Evolutionary conservation across 2,797 vertebrate genomes (phyloP).

Genomic region (Enteromius mattozi): DNA sequence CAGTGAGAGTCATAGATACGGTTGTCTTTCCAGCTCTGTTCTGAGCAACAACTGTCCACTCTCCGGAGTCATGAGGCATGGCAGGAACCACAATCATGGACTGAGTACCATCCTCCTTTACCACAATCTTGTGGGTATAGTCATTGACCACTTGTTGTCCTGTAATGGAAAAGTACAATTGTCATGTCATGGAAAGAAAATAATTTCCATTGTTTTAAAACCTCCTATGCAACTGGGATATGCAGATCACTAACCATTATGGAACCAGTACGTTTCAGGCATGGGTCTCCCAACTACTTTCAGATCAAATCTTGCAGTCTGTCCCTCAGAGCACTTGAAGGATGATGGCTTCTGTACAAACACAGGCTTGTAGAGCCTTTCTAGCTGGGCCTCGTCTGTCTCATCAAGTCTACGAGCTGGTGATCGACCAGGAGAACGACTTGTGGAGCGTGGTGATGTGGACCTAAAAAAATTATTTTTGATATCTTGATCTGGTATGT

Average conservation of each 20-base stretch:
- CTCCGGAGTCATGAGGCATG: slow-evolving; percentile 91
- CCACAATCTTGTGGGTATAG: slow-evolving; percentile 96
- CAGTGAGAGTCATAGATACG: slow-evolving; percentile 87
- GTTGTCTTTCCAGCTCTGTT: slow-evolving; percentile 95
- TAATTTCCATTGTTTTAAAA: not conserved
- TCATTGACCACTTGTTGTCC: slow-evolving; percentile 95
- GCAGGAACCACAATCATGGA: slow-evolving; percentile 95
- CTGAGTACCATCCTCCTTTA: slow-evolving; percentile 97
- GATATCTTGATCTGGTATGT: not conserved
- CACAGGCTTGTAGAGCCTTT: slow-evolving; percentile 96
- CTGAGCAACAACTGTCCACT: slow-evolving; percentile 97
- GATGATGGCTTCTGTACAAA: slow-evolving; percentile 96
- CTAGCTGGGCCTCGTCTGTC: slow-evolving; percentile 91
- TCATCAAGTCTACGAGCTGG: slow-evolving; percentile 93
- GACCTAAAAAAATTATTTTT: slow-evolving; percentile 73
- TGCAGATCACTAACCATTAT: slow-evolving; percentile 83
- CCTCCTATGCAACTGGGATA: not conserved
- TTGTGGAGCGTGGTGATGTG: slow-evolving; percentile 91
- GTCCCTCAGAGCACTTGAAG: slow-evolving; percentile 92
- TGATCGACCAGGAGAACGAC: slow-evolving; percentile 88
- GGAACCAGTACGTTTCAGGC: slow-evolving; percentile 98
- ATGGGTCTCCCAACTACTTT: slow-evolving; percentile 98
- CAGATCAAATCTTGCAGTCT: slow-evolving; percentile 96
- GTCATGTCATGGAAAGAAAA: not conserved
- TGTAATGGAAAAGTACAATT: slow-evolving; percentile 63